A percentile compares a stretch with the other conserved stretches of the same genome.
Conservation (phyloP, 2,113 vertebrate genomes). For the Chinchilla lanigera region DNA sequence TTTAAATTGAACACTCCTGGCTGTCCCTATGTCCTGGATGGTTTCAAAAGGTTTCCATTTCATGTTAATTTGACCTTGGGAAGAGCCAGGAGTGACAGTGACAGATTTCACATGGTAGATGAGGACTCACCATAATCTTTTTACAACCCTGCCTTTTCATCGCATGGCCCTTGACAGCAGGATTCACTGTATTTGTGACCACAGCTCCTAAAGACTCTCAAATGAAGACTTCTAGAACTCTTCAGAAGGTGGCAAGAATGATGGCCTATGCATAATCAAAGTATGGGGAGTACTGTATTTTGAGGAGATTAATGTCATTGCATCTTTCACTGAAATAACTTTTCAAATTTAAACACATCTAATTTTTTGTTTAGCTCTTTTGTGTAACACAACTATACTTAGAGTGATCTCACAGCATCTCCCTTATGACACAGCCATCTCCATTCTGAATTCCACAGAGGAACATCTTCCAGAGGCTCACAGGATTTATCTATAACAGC, state of each 20-base stretch:
- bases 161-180: not conserved
- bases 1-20: not conserved
- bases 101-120: not conserved
- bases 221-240: not conserved
- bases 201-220: not conserved
- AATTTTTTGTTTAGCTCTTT: not conserved
- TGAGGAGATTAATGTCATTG: not conserved
- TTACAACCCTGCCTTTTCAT: not conserved
- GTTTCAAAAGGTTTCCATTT: not conserved
- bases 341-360: not conserved
- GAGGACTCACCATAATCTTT: not conserved
- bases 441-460: not conserved
- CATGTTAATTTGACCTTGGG: not conserved
- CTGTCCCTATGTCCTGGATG: not conserved
- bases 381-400: not conserved
- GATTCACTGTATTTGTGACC: not conserved
- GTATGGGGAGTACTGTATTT: not conserved
- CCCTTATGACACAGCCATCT: rapidly evolving
- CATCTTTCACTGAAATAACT: not conserved
- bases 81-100: not conserved
- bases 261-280: rapidly evolving
- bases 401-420: not conserved
- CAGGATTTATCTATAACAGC: not conserved
- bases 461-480: not conserved
- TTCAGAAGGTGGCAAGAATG: not conserved